phyloP scores from a whole-genome alignment of 2,888 invertebrate species.

The Xestia xanthographa region DNA sequence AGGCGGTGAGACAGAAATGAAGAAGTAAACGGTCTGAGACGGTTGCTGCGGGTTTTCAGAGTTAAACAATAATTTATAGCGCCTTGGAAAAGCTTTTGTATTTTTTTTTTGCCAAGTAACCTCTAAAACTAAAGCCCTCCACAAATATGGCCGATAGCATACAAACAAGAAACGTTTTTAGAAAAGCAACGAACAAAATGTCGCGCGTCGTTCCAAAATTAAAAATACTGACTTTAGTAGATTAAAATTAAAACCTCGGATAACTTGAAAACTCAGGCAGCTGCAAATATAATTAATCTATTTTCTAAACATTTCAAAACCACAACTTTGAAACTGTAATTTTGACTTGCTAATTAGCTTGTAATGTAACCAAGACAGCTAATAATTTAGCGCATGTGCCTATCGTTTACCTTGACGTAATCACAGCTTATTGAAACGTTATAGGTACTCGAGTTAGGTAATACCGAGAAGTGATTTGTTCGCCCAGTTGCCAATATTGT shows the following conservation, averaged over 20 bases:
- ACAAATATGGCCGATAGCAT: neutral
- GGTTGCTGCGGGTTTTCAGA: conserved; percentile 20
- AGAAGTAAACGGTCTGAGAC: conserved; percentile 24
- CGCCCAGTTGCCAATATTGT: conserved; percentile 54
- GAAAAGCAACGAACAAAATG: neutral
- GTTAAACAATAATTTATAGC: conserved; percentile 32
- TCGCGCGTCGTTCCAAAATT: neutral
- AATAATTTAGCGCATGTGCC: conserved; percentile 15
- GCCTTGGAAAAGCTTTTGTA: neutral
- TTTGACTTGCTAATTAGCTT: conserved; percentile 35
- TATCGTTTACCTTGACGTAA: conserved; percentile 40
- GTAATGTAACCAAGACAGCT: neutral
- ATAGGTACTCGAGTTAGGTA: conserved; percentile 41
- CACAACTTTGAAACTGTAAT: conserved; percentile 19
- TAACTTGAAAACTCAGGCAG: conserved; percentile 9
- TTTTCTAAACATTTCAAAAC: conserved; percentile 24
- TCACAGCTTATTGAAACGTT: conserved; percentile 46
- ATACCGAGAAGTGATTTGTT: conserved; percentile 52
- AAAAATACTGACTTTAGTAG: neutral
- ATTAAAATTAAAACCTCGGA: neutral
- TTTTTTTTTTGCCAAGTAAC: neutral
- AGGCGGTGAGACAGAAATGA: conserved; percentile 33
- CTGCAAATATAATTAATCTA: conserved; percentile 16
- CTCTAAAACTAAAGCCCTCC: neutral
- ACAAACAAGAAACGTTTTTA: neutral